Evolutionary conservation across 2,888 invertebrate species (phyloP), one percentile per base, ranked within the genome.

Genomic region (Norana najaformis): DNA sequence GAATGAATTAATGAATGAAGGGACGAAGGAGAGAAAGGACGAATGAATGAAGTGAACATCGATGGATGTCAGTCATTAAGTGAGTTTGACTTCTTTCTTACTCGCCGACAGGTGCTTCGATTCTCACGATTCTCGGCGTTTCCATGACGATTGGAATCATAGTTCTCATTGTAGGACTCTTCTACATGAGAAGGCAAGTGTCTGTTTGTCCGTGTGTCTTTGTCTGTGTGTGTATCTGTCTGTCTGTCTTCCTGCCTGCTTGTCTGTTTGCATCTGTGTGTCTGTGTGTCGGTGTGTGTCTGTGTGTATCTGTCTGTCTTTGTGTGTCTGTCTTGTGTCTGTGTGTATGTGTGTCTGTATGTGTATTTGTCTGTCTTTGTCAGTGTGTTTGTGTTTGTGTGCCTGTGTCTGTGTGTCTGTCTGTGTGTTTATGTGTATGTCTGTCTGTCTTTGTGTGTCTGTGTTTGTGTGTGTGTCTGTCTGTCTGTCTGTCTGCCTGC

Each of bases 41-140:
- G 69, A 69, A 69, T 5, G 69, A 69, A n/a, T 69, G 69, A 30
- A 69, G 30, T 30, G n/a, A 69, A 69, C 30, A n/a, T 69, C 69
- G n/a, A 69, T 69, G 69, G 30, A 0, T 30, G 11, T 30, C 30
- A 11, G n/a, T n/a, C 30, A 69, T n/a, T 8, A 69, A 69, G n/a
- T 8, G 69, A n/a, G 69, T 30, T 6, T 69, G 69, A 13, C 69
- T n/a, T 69, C n/a, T 69, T n/a, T 69, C 69, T n/a, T 30, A 53
- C 4, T 47, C 8, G 69, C 13, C n/a, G 69, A 69, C 85, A 88
- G 88, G 88, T 39, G 88, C 88, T 37, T 91, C 91, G 20, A 90
- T 91, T 41, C 90, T 91, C n/a, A 91, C 90, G 38, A 91, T 91
- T 69, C 89, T 91, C 69, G 90, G 89, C 41, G 91, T 91, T 39